A percentile compares a stretch with the other conserved stretches of the same genome.
These are phyloP conservation scores for Drosophila auraria DNA, from an alignment of 1,140 invertebrate genomes.

Conservation along the genomic window DNA sequence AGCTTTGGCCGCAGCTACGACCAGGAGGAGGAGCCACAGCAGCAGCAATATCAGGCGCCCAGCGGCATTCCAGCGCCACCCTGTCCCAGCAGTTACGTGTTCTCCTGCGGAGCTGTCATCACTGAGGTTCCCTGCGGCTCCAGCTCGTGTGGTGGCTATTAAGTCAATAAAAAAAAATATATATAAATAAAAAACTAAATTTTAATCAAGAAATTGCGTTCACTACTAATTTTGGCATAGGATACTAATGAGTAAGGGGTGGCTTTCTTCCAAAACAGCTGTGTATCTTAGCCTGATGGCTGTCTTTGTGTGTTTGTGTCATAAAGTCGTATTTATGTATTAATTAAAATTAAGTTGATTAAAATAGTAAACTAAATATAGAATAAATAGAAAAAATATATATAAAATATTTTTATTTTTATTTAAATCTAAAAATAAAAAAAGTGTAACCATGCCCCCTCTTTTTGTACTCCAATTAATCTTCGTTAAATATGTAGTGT, in stretches of 20 bases:
- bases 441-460: too few species aligned
- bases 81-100: constrained; percentile 8
- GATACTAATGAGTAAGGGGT: background rate
- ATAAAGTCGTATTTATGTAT: too few species aligned
- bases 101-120: constrained; percentile 27
- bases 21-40: constrained; percentile 3
- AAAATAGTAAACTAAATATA: too few species aligned
- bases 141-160: constrained; percentile 7
- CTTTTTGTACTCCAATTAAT: too few species aligned
- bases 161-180: background rate
- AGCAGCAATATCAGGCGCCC: background rate
- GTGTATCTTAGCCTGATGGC: too few species aligned
- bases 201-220: background rate
- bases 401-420: too few species aligned
- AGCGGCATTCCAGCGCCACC: constrained; percentile 1
- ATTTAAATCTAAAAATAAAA: too few species aligned
- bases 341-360: too few species aligned
- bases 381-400: too few species aligned
- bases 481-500: too few species aligned
- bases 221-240: background rate
- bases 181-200: background rate
- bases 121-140: constrained; percentile 10
- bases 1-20: constrained; percentile 20
- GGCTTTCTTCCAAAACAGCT: background rate
- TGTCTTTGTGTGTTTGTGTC: too few species aligned